Evolutionary conservation across 2,888 invertebrate genomes (phyloP).

Genomic region (Timema cristinae): DNA sequence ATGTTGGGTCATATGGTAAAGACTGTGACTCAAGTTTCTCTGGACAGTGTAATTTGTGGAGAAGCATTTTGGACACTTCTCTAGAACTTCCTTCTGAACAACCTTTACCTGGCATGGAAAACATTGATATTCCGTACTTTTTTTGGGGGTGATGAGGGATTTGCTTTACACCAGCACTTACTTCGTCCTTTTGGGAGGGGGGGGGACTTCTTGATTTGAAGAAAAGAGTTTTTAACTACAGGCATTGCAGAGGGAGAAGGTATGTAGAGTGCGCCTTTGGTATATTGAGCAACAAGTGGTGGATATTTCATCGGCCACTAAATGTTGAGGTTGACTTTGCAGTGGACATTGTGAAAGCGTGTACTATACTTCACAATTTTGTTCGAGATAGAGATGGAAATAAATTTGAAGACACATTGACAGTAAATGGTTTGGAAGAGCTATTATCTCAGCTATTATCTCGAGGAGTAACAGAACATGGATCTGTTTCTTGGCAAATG

Average conservation of each 20-base stretch:
- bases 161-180: slow-evolving; percentile 21
- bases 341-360: slow-evolving; percentile 34
- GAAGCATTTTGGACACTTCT: too few species aligned
- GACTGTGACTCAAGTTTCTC: slow-evolving; percentile 16
- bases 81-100: too few species aligned
- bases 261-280: slow-evolving; percentile 37
- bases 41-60: too few species aligned
- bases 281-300: slow-evolving; percentile 37
- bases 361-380: slow-evolving; percentile 32
- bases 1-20: slow-evolving; percentile 23
- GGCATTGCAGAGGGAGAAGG: slow-evolving; percentile 33
- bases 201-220: slow-evolving; percentile 18
- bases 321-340: slow-evolving; percentile 31
- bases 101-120: slow-evolving; percentile 18
- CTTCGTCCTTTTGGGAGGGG: slow-evolving; percentile 20
- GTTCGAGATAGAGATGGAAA: slow-evolving; percentile 27
- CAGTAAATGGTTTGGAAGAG: slow-evolving; percentile 32
- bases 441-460: slow-evolving; percentile 23
- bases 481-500: too few species aligned
- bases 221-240: slow-evolving; percentile 32
- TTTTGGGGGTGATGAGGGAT: slow-evolving; percentile 27
- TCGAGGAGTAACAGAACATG: slow-evolving; percentile 4
- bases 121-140: slow-evolving; percentile 18
- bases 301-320: slow-evolving; percentile 39
- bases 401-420: slow-evolving; percentile 30